phyloP scores from a whole-genome alignment of 2,888 invertebrate species.

The Perizoma flavofasciatum region DNA sequence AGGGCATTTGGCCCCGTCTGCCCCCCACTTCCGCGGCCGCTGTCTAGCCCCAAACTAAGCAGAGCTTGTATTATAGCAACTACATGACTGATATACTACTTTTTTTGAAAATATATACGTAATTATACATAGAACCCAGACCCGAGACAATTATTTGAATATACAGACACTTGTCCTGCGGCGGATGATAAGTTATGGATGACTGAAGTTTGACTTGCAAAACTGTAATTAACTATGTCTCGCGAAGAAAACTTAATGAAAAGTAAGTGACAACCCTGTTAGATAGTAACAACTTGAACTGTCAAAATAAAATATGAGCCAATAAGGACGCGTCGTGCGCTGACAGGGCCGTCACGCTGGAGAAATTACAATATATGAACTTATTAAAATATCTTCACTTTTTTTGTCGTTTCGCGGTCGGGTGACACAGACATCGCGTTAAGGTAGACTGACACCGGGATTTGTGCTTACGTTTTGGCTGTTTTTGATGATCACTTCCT shows the following conservation, averaged over 20 bases:
- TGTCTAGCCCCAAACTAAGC: too few relatives aligned
- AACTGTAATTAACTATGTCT: constrained; percentile 13
- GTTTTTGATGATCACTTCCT: constrained; percentile 52
- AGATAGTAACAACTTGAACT: constrained; percentile 60
- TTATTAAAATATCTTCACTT: constrained; percentile 76
- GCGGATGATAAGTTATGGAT: constrained; percentile 1
- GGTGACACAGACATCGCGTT: constrained; percentile 58
- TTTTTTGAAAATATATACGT: too few relatives aligned
- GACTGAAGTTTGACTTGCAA: constrained; percentile 16
- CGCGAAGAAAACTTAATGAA: constrained; percentile 18
- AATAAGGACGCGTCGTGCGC: constrained; percentile 69
- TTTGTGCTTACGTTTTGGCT: constrained; percentile 43
- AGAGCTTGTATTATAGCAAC: too few relatives aligned
- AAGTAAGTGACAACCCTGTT: constrained; percentile 55
- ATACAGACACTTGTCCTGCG: too few relatives aligned
- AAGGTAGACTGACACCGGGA: constrained; percentile 52
- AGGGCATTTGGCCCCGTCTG: too few relatives aligned
- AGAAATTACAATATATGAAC: constrained; percentile 76
- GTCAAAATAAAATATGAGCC: constrained; percentile 82
- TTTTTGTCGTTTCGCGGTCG: constrained; percentile 73
- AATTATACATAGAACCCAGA: too few relatives aligned
- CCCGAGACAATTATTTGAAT: too few relatives aligned
- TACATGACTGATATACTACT: too few relatives aligned
- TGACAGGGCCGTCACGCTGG: constrained; percentile 76
- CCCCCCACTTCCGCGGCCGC: too few relatives aligned